Conservation (phyloP, 1,140 invertebrate genomes). For the Zaprionus taronus region DNA sequence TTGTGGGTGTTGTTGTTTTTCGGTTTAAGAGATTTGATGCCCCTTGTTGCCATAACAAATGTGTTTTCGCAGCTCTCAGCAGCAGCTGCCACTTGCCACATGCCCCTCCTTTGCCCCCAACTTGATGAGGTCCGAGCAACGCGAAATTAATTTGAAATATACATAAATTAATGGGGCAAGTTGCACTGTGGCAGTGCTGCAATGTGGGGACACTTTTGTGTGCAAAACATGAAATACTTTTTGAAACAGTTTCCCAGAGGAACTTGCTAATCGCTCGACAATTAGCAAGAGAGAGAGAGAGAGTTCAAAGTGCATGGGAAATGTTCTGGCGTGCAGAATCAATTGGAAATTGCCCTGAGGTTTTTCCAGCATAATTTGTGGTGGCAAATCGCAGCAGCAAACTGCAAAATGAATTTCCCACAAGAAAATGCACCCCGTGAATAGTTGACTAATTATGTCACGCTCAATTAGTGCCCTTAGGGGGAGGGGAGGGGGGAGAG, state of each 20-base stretch:
- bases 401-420: conserved; percentile 52
- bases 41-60: conserved; percentile 62
- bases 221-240: background rate
- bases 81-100: conserved; percentile 24
- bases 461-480: conserved; percentile 71
- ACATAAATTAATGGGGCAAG: background rate
- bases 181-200: background rate
- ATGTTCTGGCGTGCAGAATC: conserved; percentile 7
- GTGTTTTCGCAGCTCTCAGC: conserved; percentile 44
- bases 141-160: conserved; percentile 62
- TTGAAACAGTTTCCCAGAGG: background rate
- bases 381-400: conserved; percentile 40
- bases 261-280: background rate
- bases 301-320: conserved; percentile 22
- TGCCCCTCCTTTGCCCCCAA: background rate
- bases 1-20: conserved; percentile 61
- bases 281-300: background rate
- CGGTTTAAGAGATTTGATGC: conserved; percentile 70
- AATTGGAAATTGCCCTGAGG: conserved; percentile 9
- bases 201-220: background rate
- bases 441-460: conserved; percentile 79
- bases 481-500: conserved; percentile 20
- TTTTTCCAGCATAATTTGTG: conserved; percentile 40
- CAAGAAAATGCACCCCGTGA: conserved; percentile 50
- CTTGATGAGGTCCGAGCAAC: conserved; percentile 33